Evolutionary conservation across 2,888 invertebrate species (phyloP).

Genomic region (Catocala nupta): DNA sequence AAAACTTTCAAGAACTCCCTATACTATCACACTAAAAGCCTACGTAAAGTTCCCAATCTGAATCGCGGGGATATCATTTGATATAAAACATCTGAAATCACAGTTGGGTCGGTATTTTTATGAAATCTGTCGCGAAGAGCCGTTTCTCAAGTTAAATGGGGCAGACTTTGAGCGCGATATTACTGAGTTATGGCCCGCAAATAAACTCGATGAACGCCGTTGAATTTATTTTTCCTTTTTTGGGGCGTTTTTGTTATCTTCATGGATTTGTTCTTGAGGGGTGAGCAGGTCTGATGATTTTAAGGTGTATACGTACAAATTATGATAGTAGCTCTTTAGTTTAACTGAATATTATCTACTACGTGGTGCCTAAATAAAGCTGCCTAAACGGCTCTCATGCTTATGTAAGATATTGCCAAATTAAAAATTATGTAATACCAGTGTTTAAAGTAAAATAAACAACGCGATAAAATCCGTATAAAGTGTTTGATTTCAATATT

Average conservation of each 20-base stretch:
- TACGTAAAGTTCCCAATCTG: conserved; percentile 16
- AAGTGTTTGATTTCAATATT: too few species aligned
- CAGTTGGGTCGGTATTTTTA: conserved; percentile 58
- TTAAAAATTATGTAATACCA: too few species aligned
- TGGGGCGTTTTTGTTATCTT: conserved; percentile 23
- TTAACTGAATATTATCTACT: too few species aligned
- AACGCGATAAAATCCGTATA: too few species aligned
- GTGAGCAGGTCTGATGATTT: conserved; percentile 7
- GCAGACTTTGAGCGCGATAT: conserved; percentile 70
- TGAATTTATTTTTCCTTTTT: conserved; percentile 31
- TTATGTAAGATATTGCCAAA: too few species aligned
- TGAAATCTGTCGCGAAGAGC: conserved; percentile 64
- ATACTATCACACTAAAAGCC: conserved; percentile 22
- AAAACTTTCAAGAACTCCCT: not conserved
- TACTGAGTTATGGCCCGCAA: conserved; percentile 73
- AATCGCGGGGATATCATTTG: conserved; percentile 47
- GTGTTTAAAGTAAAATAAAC: too few species aligned
- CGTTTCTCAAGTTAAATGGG: conserved; percentile 79
- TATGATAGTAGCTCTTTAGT: not conserved
- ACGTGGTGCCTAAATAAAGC: too few species aligned
- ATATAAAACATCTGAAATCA: conserved; percentile 53
- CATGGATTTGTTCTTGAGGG: conserved; percentile 22
- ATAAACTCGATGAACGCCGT: conserved; percentile 56
- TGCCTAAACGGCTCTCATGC: too few species aligned
- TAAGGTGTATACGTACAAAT: conserved; percentile 10